These are phyloP conservation scores for Podarcis cretensis DNA, from an alignment of 2,113 vertebrate species.

Conservation along the genomic window DNA sequence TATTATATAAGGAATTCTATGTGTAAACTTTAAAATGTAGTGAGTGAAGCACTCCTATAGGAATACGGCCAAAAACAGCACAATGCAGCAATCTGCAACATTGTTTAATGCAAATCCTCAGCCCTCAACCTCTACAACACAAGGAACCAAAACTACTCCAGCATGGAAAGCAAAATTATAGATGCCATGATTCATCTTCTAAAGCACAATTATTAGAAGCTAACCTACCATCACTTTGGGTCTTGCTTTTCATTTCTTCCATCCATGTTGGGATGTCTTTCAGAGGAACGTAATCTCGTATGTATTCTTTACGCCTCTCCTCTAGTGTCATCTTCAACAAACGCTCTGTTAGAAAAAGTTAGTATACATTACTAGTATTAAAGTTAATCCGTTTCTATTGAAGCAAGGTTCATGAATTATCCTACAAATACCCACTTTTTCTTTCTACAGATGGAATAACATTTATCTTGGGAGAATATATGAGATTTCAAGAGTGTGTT, in stretches of 20 bases:
- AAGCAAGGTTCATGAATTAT: not conserved
- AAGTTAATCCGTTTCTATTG: not conserved
- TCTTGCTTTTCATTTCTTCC: constrained; percentile 79
- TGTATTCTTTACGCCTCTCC: constrained; percentile 91
- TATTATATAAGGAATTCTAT: not conserved
- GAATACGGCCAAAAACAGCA: not conserved
- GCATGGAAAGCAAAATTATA: not conserved
- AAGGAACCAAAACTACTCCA: too few species aligned
- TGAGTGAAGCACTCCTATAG: not conserved
- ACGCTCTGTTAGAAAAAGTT: constrained; percentile 81
- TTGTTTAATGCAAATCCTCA: not conserved
- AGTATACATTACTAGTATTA: not conserved
- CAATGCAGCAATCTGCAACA: not conserved
- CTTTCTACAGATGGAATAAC: not conserved
- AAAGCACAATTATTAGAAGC: not conserved
- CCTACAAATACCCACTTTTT: not conserved
- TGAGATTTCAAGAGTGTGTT: not conserved
- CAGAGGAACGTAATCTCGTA: constrained; percentile 81
- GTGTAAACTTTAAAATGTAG: not conserved
- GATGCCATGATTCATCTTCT: not conserved
- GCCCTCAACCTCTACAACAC: not conserved
- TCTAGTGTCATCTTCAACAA: constrained; percentile 88
- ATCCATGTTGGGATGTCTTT: constrained; percentile 87
- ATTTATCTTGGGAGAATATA: not conserved
- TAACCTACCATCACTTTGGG: constrained; percentile 77